These are phyloP conservation scores for Anguilla marmorata DNA, from an alignment of 2,797 vertebrate species.

Conservation along the genomic window DNA sequence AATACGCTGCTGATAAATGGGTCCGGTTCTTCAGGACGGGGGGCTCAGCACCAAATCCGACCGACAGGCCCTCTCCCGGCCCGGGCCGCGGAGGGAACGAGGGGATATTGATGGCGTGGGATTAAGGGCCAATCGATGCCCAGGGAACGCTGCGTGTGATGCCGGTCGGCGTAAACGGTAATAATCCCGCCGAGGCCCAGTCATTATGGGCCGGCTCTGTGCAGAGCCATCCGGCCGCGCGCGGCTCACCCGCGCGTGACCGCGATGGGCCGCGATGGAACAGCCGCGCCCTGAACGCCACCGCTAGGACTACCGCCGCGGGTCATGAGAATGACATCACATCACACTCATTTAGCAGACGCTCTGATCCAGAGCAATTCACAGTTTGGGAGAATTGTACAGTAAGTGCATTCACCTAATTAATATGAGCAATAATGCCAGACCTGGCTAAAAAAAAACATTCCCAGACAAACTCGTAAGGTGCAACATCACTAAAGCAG, in stretches of 20 bases:
- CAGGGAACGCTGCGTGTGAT: neutral
- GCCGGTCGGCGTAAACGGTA: neutral
- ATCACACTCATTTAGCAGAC: neutral
- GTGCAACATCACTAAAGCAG: neutral
- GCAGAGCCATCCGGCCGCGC: neutral
- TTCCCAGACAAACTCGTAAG: neutral
- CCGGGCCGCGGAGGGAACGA: neutral
- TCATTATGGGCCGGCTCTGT: neutral
- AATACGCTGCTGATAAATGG: constrained; percentile 15
- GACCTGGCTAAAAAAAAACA: neutral
- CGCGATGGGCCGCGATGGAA: neutral
- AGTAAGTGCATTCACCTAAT: neutral
- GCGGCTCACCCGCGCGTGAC: neutral
- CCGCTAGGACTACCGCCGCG: neutral
- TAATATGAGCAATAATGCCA: neutral
- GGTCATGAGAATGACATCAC: neutral
- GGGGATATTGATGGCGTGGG: constrained; percentile 9
- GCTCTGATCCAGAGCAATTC: neutral
- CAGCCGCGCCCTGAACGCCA: neutral
- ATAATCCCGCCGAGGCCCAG: neutral
- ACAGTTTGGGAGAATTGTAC: neutral
- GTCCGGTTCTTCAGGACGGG: neutral
- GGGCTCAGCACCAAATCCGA: neutral
- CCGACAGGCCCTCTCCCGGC: neutral
- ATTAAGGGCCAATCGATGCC: neutral